Evolutionary conservation across 2,888 invertebrate genomes (phyloP), one percentile per base, ranked within the genome.

Genomic region (Yponomeuta malinellus): DNA sequence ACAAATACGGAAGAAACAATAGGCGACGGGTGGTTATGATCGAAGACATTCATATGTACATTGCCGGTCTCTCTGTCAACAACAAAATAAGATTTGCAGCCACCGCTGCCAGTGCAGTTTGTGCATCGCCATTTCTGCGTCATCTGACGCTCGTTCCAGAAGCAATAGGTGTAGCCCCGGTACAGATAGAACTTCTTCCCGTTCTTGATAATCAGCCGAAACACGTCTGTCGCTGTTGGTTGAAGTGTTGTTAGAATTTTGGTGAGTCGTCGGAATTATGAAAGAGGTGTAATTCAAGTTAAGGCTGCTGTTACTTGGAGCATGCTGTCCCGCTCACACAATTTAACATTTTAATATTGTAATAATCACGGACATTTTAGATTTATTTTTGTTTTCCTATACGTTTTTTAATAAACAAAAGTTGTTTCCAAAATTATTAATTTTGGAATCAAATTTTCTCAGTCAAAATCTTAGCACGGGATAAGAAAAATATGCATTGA

Each of bases 131-230:
- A 59, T 15, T 59, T 59, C 15, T 59, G 52, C 8, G 75, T 78
- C 67, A 81, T 75, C 29, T 76, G 70, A 43, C 78, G 80, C 63
- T 48, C 75, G 10, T n/a, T 64, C 31, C 64, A 64, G 29, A 64
- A 64, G 23, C n/a, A 29, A 8, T 29, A 29, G 10, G 64, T 64
- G 8, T 64, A 64, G 1, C 23, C 64, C 31, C 29, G 23, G 29
- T 23, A 64, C 2, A 31, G n/a, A 10, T 64, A 64, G 23, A 31
- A 64, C 64, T 64, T 29, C 29, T 23, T 64, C 31, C 29, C 23
- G 23, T 23, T 15, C 4, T 23, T 23, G 4, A 23, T 1, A 5
- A 29, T 64, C 64, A 23, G 64, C 31, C 9, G 23, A 10, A 31
- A 64, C 2, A 29, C 31, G 4, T 29, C 31, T 64, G 6, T 29